phyloP scores from a whole-genome alignment of 2,797 vertebrate genomes.

The Hirundo rustica region DNA sequence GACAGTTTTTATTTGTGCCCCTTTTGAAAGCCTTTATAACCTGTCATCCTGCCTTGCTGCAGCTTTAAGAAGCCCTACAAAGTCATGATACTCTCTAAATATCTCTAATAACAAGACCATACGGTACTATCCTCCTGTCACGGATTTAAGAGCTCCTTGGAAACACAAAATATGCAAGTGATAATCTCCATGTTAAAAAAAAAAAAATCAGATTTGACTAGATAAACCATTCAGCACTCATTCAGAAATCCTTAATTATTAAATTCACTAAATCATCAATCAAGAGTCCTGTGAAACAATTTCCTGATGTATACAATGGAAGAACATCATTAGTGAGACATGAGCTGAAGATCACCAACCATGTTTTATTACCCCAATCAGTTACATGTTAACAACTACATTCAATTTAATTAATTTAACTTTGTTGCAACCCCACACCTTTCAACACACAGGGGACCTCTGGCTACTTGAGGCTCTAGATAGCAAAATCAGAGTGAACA shows the following conservation, averaged over 20 bases:
- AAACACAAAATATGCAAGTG: neutral
- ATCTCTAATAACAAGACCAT: neutral
- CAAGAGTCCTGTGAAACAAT: neutral
- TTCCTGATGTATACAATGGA: neutral
- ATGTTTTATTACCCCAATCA: neutral
- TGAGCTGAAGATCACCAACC: neutral
- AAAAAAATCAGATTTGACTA: neutral
- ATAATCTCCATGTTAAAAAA: neutral
- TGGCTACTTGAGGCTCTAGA: neutral
- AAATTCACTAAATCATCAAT: neutral
- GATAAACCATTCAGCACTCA: neutral
- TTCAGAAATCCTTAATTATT: neutral
- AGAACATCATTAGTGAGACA: neutral
- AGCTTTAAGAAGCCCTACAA: neutral
- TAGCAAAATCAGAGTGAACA: neutral
- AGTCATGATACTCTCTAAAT: neutral
- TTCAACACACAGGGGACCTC: neutral
- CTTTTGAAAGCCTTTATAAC: neutral
- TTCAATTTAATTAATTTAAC: neutral
- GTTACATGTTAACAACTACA: neutral
- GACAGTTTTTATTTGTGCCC: neutral
- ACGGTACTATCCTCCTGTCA: rapidly evolving
- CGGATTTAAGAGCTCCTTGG: neutral
- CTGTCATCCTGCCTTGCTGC: neutral
- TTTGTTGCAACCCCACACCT: neutral